A percentile compares a stretch with the other conserved stretches of the same genome.
Evolutionary conservation across 2,888 invertebrate genomes (phyloP).

Genomic region (Agrilus cyanescens): DNA sequence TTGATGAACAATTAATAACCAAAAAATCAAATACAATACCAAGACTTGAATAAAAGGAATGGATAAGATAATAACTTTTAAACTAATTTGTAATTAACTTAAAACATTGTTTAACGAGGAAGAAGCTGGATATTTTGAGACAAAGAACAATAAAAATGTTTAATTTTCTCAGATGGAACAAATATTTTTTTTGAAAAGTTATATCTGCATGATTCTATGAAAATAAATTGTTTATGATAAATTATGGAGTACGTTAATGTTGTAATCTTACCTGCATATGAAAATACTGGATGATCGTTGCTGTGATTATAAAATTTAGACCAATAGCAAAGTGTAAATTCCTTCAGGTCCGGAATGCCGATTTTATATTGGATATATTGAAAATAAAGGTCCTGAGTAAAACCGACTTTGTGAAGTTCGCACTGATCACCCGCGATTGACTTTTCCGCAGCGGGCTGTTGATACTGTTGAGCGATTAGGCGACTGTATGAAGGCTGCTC

Average conservation of each 20-base stretch:
- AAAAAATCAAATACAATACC: too few species aligned
- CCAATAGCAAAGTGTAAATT: constrained; percentile 78
- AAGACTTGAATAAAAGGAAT: too few species aligned
- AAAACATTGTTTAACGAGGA: too few species aligned
- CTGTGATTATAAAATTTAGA: constrained; percentile 71
- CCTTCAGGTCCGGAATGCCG: constrained; percentile 61
- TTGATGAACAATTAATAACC: too few species aligned
- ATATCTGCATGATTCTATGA: background rate
- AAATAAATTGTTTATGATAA: constrained; percentile 1
- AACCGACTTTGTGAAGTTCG: constrained; percentile 43
- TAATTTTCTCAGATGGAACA: too few species aligned
- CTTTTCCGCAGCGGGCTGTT: constrained; percentile 18
- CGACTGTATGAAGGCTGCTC: constrained; percentile 12
- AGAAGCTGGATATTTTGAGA: too few species aligned
- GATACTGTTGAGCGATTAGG: constrained; percentile 15
- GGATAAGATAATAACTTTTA: too few species aligned
- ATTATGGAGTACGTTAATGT: background rate
- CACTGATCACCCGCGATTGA: constrained; percentile 33
- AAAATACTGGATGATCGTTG: constrained; percentile 71
- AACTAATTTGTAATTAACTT: too few species aligned
- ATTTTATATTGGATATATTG: constrained; percentile 66
- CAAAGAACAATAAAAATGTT: too few species aligned
- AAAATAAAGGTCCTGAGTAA: constrained; percentile 46
- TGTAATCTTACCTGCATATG: constrained; percentile 63
- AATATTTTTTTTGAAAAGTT: too few species aligned